phyloP scores from a whole-genome alignment of 2,113 vertebrate species.

The Eupsittula cactorum region DNA sequence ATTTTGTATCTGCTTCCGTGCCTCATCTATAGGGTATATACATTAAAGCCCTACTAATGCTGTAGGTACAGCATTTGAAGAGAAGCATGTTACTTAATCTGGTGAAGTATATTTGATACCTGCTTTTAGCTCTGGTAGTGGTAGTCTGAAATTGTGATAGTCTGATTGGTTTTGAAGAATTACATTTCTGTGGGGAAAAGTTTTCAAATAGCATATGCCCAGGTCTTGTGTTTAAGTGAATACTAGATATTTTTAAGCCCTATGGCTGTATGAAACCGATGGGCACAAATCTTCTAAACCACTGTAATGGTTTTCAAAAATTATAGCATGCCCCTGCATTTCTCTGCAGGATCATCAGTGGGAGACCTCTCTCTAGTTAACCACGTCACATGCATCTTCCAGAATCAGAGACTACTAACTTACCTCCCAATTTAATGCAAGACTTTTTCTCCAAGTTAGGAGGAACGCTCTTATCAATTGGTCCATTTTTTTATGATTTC shows the following conservation, averaged over 20 bases:
- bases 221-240: neutral
- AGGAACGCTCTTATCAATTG: neutral
- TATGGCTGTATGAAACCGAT: neutral
- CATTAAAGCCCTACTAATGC: conserved; percentile 14
- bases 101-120: conserved; percentile 40
- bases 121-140: conserved; percentile 3
- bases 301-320: neutral
- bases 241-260: neutral
- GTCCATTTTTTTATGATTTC: neutral
- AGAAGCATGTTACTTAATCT: conserved; percentile 29
- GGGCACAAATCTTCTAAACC: neutral
- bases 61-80: neutral
- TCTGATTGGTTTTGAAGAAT: conserved; percentile 7
- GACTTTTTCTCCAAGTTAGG: neutral
- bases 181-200: conserved; percentile 39
- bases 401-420: too few species aligned
- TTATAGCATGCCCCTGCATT: neutral
- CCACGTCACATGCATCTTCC: neutral
- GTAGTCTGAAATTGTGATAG: neutral
- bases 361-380: neutral
- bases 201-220: conserved; percentile 21
- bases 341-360: neutral
- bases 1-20: conserved; percentile 9
- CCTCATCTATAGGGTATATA: neutral
- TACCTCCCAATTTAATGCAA: neutral